phyloP scores from a whole-genome alignment of 2,797 vertebrate genomes.

The Simalia tracyae region DNA sequence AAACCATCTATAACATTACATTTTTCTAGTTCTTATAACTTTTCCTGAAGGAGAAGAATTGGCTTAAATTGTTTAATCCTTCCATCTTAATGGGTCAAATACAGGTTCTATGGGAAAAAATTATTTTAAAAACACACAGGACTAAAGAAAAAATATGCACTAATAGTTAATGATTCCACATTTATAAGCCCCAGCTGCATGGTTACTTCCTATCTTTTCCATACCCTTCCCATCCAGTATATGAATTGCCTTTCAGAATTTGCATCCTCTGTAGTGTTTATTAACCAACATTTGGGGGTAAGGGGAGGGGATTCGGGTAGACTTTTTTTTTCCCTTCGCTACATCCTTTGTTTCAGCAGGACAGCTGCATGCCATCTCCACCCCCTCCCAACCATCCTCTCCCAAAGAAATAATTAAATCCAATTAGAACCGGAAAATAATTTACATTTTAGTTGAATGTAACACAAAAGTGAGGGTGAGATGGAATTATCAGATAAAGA shows the following conservation, averaged over 20 bases:
- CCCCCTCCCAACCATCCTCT: slow-evolving; percentile 62
- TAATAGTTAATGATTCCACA: neutral
- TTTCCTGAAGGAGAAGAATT: neutral
- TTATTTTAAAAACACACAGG: neutral
- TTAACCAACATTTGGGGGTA: slow-evolving; percentile 51
- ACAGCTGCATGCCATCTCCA: slow-evolving; percentile 68
- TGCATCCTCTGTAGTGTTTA: slow-evolving; percentile 40
- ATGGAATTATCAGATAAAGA: neutral
- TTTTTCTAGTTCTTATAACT: neutral
- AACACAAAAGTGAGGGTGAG: slow-evolving; percentile 44
- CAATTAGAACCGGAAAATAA: slow-evolving; percentile 79
- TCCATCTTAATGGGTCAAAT: neutral
- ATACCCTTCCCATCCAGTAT: slow-evolving; percentile 37
- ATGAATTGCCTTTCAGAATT: slow-evolving; percentile 51
- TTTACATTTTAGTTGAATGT: slow-evolving; percentile 78
- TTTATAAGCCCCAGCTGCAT: slow-evolving; percentile 14
- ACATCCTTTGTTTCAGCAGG: slow-evolving; percentile 69
- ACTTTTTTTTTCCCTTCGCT: slow-evolving; percentile 30
- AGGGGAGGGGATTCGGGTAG: slow-evolving; percentile 49
- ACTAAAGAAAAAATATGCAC: slow-evolving; percentile 3
- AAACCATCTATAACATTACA: neutral
- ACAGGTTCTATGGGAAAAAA: slow-evolving; percentile 6
- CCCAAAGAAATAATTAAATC: slow-evolving; percentile 77
- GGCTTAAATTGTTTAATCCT: neutral
- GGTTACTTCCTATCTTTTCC: slow-evolving; percentile 37